These are phyloP conservation scores for Pachydiplax longipennis DNA, from an alignment of 2,888 invertebrate genomes.

Conservation along the genomic window DNA sequence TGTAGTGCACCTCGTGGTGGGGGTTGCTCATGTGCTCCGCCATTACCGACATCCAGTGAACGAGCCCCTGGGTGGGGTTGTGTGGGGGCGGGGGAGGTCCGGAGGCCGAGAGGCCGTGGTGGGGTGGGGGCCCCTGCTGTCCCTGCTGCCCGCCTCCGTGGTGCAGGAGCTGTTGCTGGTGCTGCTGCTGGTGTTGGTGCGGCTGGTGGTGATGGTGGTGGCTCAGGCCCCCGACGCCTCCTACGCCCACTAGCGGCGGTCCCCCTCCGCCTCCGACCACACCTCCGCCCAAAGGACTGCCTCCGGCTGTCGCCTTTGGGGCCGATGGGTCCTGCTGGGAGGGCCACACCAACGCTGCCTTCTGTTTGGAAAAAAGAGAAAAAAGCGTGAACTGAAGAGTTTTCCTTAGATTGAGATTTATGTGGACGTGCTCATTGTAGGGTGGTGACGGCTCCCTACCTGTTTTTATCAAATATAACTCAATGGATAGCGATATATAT, in stretches of 20 bases:
- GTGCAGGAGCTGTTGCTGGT: constrained; percentile 40
- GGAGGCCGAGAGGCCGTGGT: constrained; percentile 33
- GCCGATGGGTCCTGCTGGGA: constrained; percentile 57
- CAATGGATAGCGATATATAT: neutral
- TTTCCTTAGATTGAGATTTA: neutral
- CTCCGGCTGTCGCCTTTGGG: constrained; percentile 55
- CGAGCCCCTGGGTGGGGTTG: constrained; percentile 76
- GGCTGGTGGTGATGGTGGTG: constrained; percentile 49
- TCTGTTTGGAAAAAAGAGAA: constrained; percentile 57
- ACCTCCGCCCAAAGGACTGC: constrained; percentile 59
- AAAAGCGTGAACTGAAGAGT: neutral
- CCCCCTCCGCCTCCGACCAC: constrained; percentile 69
- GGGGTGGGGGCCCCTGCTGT: constrained; percentile 49
- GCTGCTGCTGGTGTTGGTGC: constrained; percentile 18
- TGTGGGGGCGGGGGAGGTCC: constrained; percentile 55
- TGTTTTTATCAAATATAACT: neutral
- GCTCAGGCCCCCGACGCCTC: constrained; percentile 51
- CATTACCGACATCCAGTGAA: constrained; percentile 98
- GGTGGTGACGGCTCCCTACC: too few species aligned
- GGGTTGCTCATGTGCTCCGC: constrained; percentile 87
- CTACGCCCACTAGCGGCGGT: constrained; percentile 50
- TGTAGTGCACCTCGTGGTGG: constrained; percentile 74
- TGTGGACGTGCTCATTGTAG: neutral
- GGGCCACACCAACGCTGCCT: constrained; percentile 65
- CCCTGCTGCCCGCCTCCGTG: constrained; percentile 59